These are phyloP conservation scores for Poeciliopsis presidionis DNA, from an alignment of 2,797 vertebrate species.

Conservation along the genomic window DNA sequence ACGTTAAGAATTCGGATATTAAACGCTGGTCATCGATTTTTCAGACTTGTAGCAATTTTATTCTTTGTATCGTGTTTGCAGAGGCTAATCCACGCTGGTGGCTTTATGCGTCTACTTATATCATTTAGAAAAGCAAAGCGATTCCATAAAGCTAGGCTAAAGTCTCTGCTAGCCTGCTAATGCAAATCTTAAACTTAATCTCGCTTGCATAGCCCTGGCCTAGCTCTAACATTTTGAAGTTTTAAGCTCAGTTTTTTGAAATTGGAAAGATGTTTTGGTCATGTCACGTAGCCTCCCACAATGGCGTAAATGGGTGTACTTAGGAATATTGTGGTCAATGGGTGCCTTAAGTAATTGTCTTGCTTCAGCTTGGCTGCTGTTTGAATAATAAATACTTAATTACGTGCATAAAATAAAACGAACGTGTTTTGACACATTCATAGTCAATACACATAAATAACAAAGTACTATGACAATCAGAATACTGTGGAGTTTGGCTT, in stretches of 20 bases:
- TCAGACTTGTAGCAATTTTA: background rate
- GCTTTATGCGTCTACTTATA: background rate
- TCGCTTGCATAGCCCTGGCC: slow-evolving; percentile 43
- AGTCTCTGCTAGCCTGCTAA: slow-evolving; percentile 60
- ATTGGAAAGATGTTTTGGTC: background rate
- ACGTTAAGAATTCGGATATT: slow-evolving; percentile 25
- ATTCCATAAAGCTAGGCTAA: slow-evolving; percentile 46
- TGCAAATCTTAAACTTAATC: slow-evolving; percentile 68
- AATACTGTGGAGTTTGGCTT: background rate
- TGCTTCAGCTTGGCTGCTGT: background rate
- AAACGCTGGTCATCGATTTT: slow-evolving; percentile 32
- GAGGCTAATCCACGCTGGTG: slow-evolving; percentile 4
- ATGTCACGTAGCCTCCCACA: background rate
- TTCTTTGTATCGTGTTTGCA: slow-evolving; percentile 1
- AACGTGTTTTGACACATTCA: background rate
- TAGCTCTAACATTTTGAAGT: slow-evolving; percentile 11
- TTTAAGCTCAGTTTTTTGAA: slow-evolving; percentile 15
- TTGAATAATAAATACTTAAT: background rate
- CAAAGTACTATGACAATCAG: background rate
- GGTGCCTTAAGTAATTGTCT: background rate
- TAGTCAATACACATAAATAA: background rate
- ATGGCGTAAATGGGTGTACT: background rate
- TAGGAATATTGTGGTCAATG: background rate
- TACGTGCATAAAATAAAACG: background rate
- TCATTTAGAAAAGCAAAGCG: background rate